Base-by-base conservation (phyloP, 1,140 invertebrate genomes). In the Euwallacea fornicatus region DNA sequence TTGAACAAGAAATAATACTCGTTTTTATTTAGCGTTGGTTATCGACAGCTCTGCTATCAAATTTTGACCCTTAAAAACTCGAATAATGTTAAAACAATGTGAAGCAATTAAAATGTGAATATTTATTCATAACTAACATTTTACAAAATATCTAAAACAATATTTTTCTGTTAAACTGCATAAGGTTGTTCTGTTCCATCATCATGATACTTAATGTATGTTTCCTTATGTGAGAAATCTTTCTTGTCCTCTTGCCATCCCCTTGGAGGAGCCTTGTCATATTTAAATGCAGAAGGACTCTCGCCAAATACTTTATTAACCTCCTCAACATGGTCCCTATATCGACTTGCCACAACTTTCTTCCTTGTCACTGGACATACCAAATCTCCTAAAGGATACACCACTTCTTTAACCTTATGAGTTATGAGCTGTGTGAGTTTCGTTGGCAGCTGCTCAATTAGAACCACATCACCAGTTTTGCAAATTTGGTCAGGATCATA, bases 351-450 rank as follows among this genome's bases (percentile, higher is more conserved):
- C 2, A 90, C 86, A 65, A 90, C 87, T 82, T 92, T 91, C 79
- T 93, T 93, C 41, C 90, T 90, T 73, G 91, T 92, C 21, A 95
- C 82, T 43, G 93, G 93, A 83, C 94, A 92, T 54, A 87, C 91
- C 13, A 94, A 83, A 83, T 96, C 92, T 73, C 94, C 94, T 73
- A 89, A 83, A 15, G 90, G 89, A 82, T 92, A 93, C 33, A 96
- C 85, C 11, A 95, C 86, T 80, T 94, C 88, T 76, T 91, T 83
- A 1, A 96, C 86, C 82, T 89, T 85, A 76, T 95, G 93, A 7
- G 90, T 90, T 4, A 95, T 92, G 10, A 92, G 81, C 59, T 87
- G 87, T 0, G 92, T 92, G 65, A 93, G 71, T 81, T 88, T 90
- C 66, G 89, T 78, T 9, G 89, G 87, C 42, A 95, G 80, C 73